phyloP scores from a whole-genome alignment of 2,888 invertebrate species.

The Biston stratarius region DNA sequence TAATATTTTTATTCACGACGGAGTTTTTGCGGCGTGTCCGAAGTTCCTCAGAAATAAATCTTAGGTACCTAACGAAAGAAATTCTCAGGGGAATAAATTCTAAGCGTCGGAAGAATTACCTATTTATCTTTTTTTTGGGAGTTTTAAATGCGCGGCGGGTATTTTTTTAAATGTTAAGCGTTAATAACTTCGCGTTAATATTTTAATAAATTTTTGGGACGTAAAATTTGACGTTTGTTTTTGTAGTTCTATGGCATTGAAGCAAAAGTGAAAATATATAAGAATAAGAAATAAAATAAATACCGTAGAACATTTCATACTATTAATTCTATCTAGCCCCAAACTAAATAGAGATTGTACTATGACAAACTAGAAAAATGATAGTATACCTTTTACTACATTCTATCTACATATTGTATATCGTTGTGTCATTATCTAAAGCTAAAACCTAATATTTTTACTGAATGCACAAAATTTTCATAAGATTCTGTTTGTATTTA shows the following conservation, averaged over 20 bases:
- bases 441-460: too few relatives aligned
- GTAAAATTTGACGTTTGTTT: background rate
- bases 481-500: too few relatives aligned
- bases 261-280: background rate
- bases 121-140: constrained; percentile 53
- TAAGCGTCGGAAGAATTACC: constrained; percentile 53
- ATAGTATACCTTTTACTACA: too few relatives aligned
- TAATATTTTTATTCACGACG: constrained; percentile 65
- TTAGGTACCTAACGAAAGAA: constrained; percentile 55
- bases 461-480: too few relatives aligned
- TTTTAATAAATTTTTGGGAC: background rate
- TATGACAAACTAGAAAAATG: too few relatives aligned
- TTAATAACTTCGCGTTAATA: constrained; percentile 7
- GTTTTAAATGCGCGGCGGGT: constrained; percentile 45
- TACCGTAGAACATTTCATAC: too few relatives aligned
- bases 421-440: too few relatives aligned
- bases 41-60: constrained; percentile 58
- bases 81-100: constrained; percentile 60
- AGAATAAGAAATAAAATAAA: too few relatives aligned
- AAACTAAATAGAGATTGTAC: too few relatives aligned
- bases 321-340: too few relatives aligned
- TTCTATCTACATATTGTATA: too few relatives aligned
- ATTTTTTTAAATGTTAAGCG: constrained; percentile 5
- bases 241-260: background rate
- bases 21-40: constrained; percentile 57